These are phyloP conservation scores for Probosciger aterrimus DNA, from an alignment of 2,113 vertebrate genomes.

Conservation along the genomic window DNA sequence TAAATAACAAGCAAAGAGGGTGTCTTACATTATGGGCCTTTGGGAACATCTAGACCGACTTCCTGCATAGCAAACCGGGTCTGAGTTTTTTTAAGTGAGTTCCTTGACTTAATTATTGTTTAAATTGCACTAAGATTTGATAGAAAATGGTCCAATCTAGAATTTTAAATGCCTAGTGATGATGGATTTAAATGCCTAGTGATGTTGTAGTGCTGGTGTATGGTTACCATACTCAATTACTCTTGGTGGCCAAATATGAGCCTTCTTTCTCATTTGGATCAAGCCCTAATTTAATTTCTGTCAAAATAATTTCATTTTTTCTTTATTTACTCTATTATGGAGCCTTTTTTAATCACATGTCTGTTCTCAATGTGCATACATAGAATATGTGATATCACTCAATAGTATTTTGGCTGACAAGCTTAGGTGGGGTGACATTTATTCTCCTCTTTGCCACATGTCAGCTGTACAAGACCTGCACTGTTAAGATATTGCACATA, in stretches of 20 bases:
- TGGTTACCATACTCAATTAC: background rate
- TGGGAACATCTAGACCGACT: background rate
- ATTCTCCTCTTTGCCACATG: background rate
- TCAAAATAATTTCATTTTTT: background rate
- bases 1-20: background rate
- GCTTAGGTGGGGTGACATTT: background rate
- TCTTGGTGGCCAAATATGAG: background rate
- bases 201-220: background rate
- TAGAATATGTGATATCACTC: background rate
- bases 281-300: background rate
- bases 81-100: background rate
- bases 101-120: background rate
- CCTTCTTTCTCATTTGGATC: background rate
- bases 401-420: background rate
- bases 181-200: background rate
- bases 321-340: background rate
- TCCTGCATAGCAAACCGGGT: background rate
- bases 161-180: background rate
- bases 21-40: background rate
- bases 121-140: background rate
- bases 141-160: background rate
- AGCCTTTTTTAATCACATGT: rapidly evolving
- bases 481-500: background rate
- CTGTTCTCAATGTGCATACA: background rate
- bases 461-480: background rate